Base-by-base conservation (phyloP, 2,888 invertebrate genomes). In the Harpalus rufipes region DNA sequence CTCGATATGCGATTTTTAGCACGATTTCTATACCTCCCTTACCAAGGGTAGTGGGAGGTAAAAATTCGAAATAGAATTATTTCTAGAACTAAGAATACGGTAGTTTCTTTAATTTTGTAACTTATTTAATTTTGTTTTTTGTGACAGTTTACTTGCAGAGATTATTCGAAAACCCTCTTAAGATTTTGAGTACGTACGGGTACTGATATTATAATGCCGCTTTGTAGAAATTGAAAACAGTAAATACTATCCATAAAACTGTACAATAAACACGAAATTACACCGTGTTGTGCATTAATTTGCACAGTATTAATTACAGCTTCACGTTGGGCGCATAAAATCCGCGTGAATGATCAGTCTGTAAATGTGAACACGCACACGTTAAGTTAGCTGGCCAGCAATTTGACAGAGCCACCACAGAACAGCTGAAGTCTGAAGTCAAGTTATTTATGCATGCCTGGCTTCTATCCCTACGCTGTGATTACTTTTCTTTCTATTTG, bases 401-500 rank as follows among this genome's bases (percentile, higher is more conserved):
- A 74, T 74, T 51, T 74, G 51, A 74, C 74, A 51, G 14, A 74
- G 18, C 18, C 21, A 12, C 51, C 74, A 18, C 74, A 51, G 14
- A 74, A 21, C 18, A 41, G 74, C 74, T 21, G 74, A 74, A 74
- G 21, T 72, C 44, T 21, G 74, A 74, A 74, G 51, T 72, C 44
- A 51, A 44, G 44, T 74, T 74, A 18, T 74, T 74, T 74, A 74
- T 74, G 74, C 74, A 74, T 51, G 74, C 51, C 12, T 14, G 68
- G 14, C 39, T 74, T 74, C 44, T 18, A n/a, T 58, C 81, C 81
- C 7, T 12, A 25, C 59, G 72, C 16, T 72, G 39, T 32, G 72
- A 72, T 82, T 72, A 82, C 82, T 82, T 82, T 68, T 82, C 72
- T 72, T 72, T 44, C 59, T 82, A 82, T 82, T 82, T 72, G 41